Conservation (phyloP, 1,140 invertebrate genomes). For the Tetragonula clypearis region DNA sequence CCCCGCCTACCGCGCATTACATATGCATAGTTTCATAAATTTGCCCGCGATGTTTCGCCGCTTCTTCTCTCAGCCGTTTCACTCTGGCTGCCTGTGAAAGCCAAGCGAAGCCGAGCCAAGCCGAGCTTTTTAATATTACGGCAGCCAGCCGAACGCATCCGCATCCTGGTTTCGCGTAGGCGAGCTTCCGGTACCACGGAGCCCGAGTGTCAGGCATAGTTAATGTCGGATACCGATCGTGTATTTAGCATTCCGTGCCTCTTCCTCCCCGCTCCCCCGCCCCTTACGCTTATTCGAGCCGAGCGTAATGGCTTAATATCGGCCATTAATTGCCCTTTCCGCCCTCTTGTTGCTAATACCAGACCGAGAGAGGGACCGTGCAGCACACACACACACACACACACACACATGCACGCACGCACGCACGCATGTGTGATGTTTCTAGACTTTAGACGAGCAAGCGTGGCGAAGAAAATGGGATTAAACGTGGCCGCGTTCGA, state of each 20-base stretch:
- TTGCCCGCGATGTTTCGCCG: constrained; percentile 43
- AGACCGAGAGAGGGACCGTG: background rate
- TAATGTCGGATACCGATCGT: constrained; percentile 12
- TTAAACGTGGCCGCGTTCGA: background rate
- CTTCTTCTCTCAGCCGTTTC: constrained; percentile 32
- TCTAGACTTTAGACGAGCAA: background rate
- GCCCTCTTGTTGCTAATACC: constrained; percentile 1
- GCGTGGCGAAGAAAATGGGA: background rate
- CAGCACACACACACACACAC: background rate
- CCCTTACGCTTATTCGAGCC: background rate
- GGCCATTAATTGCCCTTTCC: constrained; percentile 26
- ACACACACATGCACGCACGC: no score
- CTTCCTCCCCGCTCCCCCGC: background rate
- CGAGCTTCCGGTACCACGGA: constrained; percentile 12
- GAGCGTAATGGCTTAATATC: background rate
- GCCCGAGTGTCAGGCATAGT: constrained; percentile 6
- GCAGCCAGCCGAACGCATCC: background rate
- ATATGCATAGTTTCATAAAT: constrained; percentile 76
- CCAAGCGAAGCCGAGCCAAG: constrained; percentile 27
- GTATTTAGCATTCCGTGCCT: background rate
- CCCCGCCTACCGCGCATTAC: constrained; percentile 59
- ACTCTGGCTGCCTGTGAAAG: constrained; percentile 41
- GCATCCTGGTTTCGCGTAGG: background rate
- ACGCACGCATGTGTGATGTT: no score
- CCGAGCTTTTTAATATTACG: constrained; percentile 55